These are phyloP conservation scores for Sthenelais limicola DNA, from an alignment of 2,888 invertebrate species.

Conservation along the genomic window DNA sequence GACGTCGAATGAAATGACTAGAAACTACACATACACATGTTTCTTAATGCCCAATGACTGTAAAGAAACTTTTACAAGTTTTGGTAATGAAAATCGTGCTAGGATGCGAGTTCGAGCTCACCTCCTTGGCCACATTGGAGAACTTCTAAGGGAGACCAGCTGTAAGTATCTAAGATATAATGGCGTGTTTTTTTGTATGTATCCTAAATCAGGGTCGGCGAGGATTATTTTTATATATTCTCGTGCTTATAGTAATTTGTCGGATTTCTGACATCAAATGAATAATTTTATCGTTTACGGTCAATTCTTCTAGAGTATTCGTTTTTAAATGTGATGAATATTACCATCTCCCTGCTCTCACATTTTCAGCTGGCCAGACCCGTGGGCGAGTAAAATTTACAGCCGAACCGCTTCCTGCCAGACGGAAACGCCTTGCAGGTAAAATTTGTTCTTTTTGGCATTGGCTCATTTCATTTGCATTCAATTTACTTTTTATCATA, in stretches of 20 bases:
- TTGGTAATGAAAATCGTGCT: conserved; percentile 76
- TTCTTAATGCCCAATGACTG: conserved; percentile 74
- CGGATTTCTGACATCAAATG: too few species aligned
- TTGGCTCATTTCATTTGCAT: neutral
- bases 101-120: conserved; percentile 75
- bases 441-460: conserved; percentile 35
- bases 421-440: conserved; percentile 63
- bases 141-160: conserved; percentile 61
- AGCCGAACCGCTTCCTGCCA: conserved; percentile 68
- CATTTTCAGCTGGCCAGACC: neutral
- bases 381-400: conserved; percentile 52
- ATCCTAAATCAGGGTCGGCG: too few species aligned
- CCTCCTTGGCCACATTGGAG: conserved; percentile 73
- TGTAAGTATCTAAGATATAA: conserved; percentile 53
- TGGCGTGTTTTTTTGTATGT: neutral
- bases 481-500: neutral
- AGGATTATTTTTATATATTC: too few species aligned
- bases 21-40: conserved; percentile 75
- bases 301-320: neutral
- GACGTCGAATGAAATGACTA: conserved; percentile 75
- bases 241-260: too few species aligned
- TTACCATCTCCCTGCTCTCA: neutral
- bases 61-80: conserved; percentile 74
- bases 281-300: neutral
- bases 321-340: neutral